Evolutionary conservation across 2,888 invertebrate species (phyloP), one percentile per base, ranked within the genome.

Genomic region (Diplazon laetatorius): DNA sequence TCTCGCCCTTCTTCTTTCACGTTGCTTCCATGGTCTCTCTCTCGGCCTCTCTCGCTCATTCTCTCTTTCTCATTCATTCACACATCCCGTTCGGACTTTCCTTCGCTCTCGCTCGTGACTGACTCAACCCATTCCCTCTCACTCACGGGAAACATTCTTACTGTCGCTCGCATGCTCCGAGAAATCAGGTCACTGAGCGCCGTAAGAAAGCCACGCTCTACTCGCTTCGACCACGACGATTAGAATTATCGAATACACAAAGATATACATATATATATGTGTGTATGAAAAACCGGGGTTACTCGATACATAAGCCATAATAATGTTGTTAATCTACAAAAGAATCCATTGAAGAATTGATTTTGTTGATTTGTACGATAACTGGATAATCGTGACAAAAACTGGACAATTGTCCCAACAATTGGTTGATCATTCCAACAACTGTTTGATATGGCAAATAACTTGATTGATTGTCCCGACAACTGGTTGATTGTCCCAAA

Each of bases 121-220:
- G 10, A 22, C 65, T 77, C 52, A 30, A 35, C 62, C 52, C 62
- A 42, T 50, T 46, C 42, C 75, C 78, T 84, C 85, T 82, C 82
- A 72, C 84, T 73, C 80, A 42, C 73, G 78, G 84, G 86, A 89
- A 88, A 88, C 89, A 88, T 89, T 89, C 89, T 89, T 87, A 89
- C 89, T 86, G 86, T 87, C 86, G 87, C 87, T 75, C 75, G 78
- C 78, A 71, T 71, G 86, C 83, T 85, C 48, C 87, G 88, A 87
- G 87, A 89, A 90, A 90, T 90, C 89, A 90, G 90, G 90, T 90
- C 90, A 90, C 88, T 87, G 89, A 87, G 90, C 89, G 89, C 89
- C 86, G 87, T 87, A 90, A 89, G 90, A 90, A 90, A 90, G 90
- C 87, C 88, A 86, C 81, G 76, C 89, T 87, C 87, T 83, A 85